phyloP scores from a whole-genome alignment of 2,888 invertebrate species.

The Acrobasis suavella region DNA sequence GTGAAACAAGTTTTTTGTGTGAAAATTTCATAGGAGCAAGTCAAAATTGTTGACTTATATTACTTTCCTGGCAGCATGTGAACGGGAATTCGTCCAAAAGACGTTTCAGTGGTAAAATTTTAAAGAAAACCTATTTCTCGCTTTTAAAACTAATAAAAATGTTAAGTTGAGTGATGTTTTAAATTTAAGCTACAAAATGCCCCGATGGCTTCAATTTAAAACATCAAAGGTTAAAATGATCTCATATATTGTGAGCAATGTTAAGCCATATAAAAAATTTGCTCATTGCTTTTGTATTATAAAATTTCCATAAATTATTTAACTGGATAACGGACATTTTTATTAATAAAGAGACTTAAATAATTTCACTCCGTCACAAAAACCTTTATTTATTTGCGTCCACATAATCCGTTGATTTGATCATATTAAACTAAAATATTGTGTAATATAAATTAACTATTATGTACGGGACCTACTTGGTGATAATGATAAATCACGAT shows the following conservation, averaged over 20 bases:
- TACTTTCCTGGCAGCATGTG: not conserved
- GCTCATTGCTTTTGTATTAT: slow-evolving; percentile 61
- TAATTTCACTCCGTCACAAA: slow-evolving; percentile 6
- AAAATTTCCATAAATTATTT: slow-evolving; percentile 43
- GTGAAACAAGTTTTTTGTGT: slow-evolving; percentile 28
- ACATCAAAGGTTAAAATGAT: slow-evolving; percentile 19
- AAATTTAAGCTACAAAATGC: slow-evolving; percentile 7
- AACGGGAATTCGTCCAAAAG: not conserved
- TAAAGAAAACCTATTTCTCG: slow-evolving; percentile 8
- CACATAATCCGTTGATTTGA: not conserved
- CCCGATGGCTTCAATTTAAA: slow-evolving; percentile 7
- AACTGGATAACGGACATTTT: slow-evolving; percentile 9
- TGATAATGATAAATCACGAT: not conserved
- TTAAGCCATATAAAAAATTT: slow-evolving; percentile 41
- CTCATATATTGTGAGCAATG: slow-evolving; percentile 22
- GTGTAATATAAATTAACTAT: not conserved
- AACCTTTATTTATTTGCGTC: not conserved
- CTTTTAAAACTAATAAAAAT: slow-evolving; percentile 2
- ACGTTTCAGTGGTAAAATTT: not conserved
- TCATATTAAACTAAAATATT: not conserved
- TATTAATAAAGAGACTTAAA: not conserved
- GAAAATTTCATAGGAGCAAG: not conserved
- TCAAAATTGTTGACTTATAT: not conserved
- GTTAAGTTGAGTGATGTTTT: slow-evolving; percentile 12
- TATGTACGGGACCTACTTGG: slow-evolving; percentile 1